Percentiles rank a stretch among this genome's conserved stretches.
Evolutionary conservation across 2,888 invertebrate genomes (phyloP).

Genomic region (Orthosia cruda): DNA sequence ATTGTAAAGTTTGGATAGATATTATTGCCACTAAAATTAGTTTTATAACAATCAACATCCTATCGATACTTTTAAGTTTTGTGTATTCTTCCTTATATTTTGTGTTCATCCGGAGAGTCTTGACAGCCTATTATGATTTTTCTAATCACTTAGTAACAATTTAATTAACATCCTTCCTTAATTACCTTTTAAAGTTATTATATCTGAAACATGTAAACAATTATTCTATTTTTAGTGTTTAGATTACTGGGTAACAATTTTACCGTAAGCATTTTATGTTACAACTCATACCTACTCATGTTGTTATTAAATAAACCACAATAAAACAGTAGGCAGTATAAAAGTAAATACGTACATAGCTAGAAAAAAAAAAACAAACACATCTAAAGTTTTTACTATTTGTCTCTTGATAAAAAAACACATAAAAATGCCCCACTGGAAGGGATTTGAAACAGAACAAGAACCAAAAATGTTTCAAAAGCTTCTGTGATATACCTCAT

Average conservation of each 20-base stretch:
- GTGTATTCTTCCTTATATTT: slow-evolving; percentile 12
- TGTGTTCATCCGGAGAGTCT: too few relatives aligned
- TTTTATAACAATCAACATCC: too few relatives aligned
- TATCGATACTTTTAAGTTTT: neutral
- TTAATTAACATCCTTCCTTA: neutral
- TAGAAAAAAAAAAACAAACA: neutral
- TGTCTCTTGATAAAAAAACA: neutral
- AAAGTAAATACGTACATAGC: neutral
- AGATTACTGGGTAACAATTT: neutral
- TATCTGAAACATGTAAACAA: slow-evolving; percentile 11
- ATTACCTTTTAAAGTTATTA: slow-evolving; percentile 6
- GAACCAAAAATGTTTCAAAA: neutral
- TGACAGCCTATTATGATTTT: neutral
- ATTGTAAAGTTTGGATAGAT: slow-evolving; percentile 2
- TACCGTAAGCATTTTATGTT: slow-evolving; percentile 7
- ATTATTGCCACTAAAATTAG: neutral
- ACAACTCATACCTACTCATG: neutral
- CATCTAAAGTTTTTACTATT: neutral
- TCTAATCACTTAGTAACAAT: slow-evolving; percentile 7
- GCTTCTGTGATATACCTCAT: neutral
- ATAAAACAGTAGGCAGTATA: neutral
- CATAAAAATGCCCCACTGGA: neutral
- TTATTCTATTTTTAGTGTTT: slow-evolving; percentile 8
- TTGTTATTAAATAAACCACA: neutral
- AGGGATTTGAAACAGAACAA: neutral